Percentiles rank a stretch among this genome's conserved stretches.
Evolutionary conservation across 2,113 vertebrate genomes (phyloP).

Genomic region (Gymnobelideus leadbeateri): DNA sequence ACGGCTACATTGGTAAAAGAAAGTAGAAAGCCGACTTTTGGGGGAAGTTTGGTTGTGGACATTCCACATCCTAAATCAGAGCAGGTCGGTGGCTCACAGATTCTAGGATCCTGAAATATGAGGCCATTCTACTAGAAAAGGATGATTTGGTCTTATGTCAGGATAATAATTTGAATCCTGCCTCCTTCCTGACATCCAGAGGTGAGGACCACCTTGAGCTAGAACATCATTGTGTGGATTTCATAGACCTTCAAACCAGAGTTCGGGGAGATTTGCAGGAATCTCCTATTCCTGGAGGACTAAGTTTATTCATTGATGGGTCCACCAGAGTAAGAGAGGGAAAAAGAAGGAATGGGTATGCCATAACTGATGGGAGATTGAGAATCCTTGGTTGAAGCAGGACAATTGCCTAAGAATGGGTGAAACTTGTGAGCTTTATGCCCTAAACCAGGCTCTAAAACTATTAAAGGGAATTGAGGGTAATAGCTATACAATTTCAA

Average conservation of each 20-base stretch:
- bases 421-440: not conserved
- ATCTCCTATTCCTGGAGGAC: fast-evolving
- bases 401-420: not conserved
- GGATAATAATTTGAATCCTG: too few relatives aligned
- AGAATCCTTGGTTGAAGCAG: not conserved
- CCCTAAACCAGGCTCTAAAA: not conserved
- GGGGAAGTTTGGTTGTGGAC: too few relatives aligned
- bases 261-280: fast-evolving
- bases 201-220: too few relatives aligned
- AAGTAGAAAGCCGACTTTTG: too few relatives aligned
- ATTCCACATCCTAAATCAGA: too few relatives aligned
- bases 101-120: too few relatives aligned
- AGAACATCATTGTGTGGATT: not conserved
- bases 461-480: not conserved
- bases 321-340: not conserved
- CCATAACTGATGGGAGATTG: not conserved
- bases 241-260: not conserved
- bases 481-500: too few relatives aligned
- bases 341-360: not conserved
- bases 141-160: too few relatives aligned
- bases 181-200: too few relatives aligned
- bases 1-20: too few relatives aligned
- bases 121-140: too few relatives aligned
- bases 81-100: too few relatives aligned
- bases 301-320: not conserved